Percentiles rank a stretch among this genome's conserved stretches.
Conservation (phyloP, 2,888 invertebrate genomes). For the Ophion ellenae region DNA sequence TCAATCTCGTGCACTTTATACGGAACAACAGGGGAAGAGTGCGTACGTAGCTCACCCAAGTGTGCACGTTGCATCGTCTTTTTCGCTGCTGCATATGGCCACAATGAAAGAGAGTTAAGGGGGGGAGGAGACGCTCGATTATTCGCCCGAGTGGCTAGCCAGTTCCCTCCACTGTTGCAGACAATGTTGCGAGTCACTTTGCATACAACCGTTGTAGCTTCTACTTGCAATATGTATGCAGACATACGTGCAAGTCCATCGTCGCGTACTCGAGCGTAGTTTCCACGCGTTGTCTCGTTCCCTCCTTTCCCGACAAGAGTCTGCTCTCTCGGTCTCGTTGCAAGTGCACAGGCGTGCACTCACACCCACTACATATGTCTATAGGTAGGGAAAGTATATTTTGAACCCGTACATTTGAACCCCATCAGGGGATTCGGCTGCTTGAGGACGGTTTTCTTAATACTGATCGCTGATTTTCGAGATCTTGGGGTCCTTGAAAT, state of each 20-base stretch:
- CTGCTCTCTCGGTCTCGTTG: slow-evolving; percentile 31
- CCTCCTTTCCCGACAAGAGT: background rate
- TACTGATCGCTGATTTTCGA: too few species aligned
- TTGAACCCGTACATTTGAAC: background rate
- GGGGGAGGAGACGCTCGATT: slow-evolving; percentile 69
- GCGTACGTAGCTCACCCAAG: background rate
- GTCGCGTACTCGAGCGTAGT: slow-evolving; percentile 56
- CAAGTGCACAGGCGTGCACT: background rate
- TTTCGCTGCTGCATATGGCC: slow-evolving; percentile 53
- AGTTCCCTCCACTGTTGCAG: slow-evolving; percentile 67
- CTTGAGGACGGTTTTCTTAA: too few species aligned
- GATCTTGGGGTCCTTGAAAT: too few species aligned
- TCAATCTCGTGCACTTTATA: background rate
- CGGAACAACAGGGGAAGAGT: background rate
- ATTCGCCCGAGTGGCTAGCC: slow-evolving; percentile 72
- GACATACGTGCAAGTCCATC: slow-evolving; percentile 25
- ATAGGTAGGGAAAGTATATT: background rate
- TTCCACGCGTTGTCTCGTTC: slow-evolving; percentile 50
- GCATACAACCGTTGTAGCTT: slow-evolving; percentile 55
- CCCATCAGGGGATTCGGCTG: too few species aligned
- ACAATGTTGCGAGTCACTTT: slow-evolving; percentile 68
- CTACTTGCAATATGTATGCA: background rate
- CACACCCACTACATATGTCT: too few species aligned
- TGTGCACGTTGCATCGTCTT: slow-evolving; percentile 10
- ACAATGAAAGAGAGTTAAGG: background rate